Evolutionary conservation across 2,113 vertebrate species (phyloP).

Genomic region (Phrynosoma platyrhinos): DNA sequence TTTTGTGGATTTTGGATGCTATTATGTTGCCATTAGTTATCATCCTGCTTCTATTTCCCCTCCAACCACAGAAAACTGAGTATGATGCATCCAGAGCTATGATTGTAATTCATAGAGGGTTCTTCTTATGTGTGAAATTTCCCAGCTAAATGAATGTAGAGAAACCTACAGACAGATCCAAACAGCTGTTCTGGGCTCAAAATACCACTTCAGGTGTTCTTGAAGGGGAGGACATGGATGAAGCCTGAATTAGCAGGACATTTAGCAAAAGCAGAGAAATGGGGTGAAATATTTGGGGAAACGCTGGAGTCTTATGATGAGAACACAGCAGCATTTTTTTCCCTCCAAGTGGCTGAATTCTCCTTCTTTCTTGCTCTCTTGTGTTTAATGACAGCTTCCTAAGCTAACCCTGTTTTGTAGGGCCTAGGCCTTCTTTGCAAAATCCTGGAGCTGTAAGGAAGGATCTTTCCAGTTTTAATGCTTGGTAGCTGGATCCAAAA

Average conservation of each 20-base stretch:
- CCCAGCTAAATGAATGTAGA: constrained; percentile 64
- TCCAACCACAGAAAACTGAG: background rate
- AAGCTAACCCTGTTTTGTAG: constrained; percentile 47
- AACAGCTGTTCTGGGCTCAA: constrained; percentile 58
- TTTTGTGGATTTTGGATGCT: no score
- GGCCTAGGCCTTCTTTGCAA: constrained; percentile 40
- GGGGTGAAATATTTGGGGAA: constrained; percentile 10
- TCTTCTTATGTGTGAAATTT: constrained; percentile 62
- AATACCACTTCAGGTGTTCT: constrained; percentile 60
- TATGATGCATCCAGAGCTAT: constrained; percentile 18
- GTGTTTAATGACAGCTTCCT: constrained; percentile 55
- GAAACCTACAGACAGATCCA: constrained; percentile 68
- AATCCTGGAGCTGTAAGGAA: background rate
- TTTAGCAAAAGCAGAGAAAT: constrained; percentile 61
- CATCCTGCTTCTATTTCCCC: background rate
- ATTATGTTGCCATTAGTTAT: background rate
- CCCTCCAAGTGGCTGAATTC: constrained; percentile 73
- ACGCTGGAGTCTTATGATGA: constrained; percentile 60
- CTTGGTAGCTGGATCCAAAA: background rate
- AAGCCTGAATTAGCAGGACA: constrained; percentile 59
- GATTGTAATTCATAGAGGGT: constrained; percentile 64
- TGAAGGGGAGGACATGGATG: constrained; percentile 45
- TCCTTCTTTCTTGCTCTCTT: constrained; percentile 32
- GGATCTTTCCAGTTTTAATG: background rate
- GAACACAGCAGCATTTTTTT: constrained; percentile 62